Base-by-base conservation (phyloP, 2,888 invertebrate genomes). In the Rhingia rostrata region DNA sequence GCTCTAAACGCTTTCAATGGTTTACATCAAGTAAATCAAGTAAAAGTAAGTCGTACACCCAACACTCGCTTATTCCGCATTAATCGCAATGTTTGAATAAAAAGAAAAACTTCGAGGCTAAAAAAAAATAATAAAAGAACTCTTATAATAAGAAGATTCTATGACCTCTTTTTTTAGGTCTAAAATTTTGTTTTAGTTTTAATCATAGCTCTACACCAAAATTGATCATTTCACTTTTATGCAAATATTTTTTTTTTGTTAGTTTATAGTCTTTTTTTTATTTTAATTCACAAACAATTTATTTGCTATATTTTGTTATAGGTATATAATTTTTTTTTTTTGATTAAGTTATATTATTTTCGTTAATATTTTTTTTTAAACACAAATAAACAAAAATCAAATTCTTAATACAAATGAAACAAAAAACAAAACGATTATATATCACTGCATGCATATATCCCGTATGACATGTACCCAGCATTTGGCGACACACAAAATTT, bases 381-480 rank as follows among this genome's bases (percentile, higher is more conserved):
- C 14, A 39, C 37, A 37, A 12, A 49, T 39, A 37, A 32, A 10
- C 3, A 30, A 49, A 1, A 49, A 49, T 4, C 0, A 1, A 22
- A 22, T 2, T 22, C 22, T 22, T 22, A 22, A 12, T 35, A 41
- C 14, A 56, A 63, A 41, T n/a, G 35, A 33, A 61, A n/a, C 12
- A 43, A 56, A 69, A 39, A 69, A 58, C 10, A 30, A 61, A 49
- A 75, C 35, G 58, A 45, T 70, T 32, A 67, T 41, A 77, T 72
- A 69, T 72, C 63, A 58, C 33, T 41, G 69, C 86, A 87, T 85
- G 86, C 87, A 87, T 70, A 86, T 77, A 86, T 86, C 86, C 87
- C 86, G 86, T 87, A 88, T 88, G 88, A 88, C 88, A 88, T 88
- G 88, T 88, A 88, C 88, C 88, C 88, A 87, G 86, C 83, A 82